Percentiles rank a stretch among this genome's conserved stretches.
phyloP scores from a whole-genome alignment of 2,797 vertebrate species.

The Sarcoramphus papa region DNA sequence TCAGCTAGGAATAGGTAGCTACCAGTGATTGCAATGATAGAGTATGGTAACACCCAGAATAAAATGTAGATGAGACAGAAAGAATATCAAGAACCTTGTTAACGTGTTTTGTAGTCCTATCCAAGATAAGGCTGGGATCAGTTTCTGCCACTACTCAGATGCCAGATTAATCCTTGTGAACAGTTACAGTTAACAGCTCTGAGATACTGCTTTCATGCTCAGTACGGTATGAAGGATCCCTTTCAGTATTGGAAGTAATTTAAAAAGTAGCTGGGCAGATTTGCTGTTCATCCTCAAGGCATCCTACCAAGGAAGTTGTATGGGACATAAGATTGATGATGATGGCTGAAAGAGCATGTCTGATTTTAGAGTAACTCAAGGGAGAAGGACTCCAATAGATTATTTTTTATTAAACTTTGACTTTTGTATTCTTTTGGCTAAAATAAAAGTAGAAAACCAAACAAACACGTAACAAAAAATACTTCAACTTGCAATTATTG shows the following conservation, averaged over 20 bases:
- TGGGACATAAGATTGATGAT: not conserved
- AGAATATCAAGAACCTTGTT: not conserved
- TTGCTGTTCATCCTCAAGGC: not conserved
- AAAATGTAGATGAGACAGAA: not conserved
- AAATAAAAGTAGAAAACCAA: not conserved
- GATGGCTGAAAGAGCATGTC: not conserved
- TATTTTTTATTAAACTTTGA: not conserved
- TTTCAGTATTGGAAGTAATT: not conserved
- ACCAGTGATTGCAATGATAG: not conserved
- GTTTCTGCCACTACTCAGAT: rapidly evolving
- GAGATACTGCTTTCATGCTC: not conserved
- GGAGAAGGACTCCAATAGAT: not conserved
- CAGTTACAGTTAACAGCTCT: not conserved
- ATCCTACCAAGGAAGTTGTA: not conserved
- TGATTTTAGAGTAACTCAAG: not conserved
- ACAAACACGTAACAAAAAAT: not conserved
- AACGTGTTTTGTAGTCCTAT: not conserved
- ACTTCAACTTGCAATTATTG: not conserved
- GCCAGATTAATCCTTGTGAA: not conserved
- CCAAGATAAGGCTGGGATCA: not conserved
- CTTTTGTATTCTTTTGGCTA: not conserved
- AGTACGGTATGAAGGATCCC: rapidly evolving
- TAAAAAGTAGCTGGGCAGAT: not conserved
- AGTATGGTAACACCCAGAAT: not conserved
- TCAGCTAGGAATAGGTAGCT: not conserved